Base-by-base conservation (phyloP, 2,888 invertebrate species). In the Fragum sueziense region DNA sequence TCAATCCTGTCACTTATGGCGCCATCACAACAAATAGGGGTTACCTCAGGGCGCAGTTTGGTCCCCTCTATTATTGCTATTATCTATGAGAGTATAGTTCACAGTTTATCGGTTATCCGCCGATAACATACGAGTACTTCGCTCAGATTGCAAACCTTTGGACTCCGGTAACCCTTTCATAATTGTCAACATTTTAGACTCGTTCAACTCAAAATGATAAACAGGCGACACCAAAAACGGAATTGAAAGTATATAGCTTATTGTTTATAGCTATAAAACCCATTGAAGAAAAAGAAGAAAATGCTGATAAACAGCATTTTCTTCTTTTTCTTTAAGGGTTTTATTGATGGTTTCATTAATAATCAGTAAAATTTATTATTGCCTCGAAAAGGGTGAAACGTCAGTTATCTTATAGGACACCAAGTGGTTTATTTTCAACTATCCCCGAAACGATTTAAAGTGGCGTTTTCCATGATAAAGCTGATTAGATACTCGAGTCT, bases 91-190 rank as follows among this genome's bases (percentile, higher is more conserved):
- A 65, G 27, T 41, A 65, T 41, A 65, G 65, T 65, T 65, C 65
- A 65, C 14, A 14, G 65, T 41, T 41, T 65, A 65, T 65, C 65
- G 41, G 41, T 41, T 37, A 79, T 79, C 74, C 34, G 31, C 51
- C 27, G 80, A 80, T 80, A 80, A 77, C 25, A 20, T 11, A 37
- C 65, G 74, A 80, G 77, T 80, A 72, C 71, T 74, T 67, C 61
- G 61, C 67, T 71, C 74, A 31, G 77, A 80, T 80, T 77, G 70
- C 70, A 20, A 65, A 74, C 79, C 79, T 74, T 79, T 74, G 79
- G 65, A 65, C 65, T 41, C 41, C 20, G n/a, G n/a, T n/a, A n/a
- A n/a, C n/a, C n/a, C n/a, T n/a, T n/a, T n/a, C n/a, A n/a, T n/a
- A n/a, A n/a, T n/a, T n/a, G n/a, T n/a, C n/a, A n/a, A n/a, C n/a